phyloP scores from a whole-genome alignment of 1,140 invertebrate genomes.

The Adelges cooleyi region DNA sequence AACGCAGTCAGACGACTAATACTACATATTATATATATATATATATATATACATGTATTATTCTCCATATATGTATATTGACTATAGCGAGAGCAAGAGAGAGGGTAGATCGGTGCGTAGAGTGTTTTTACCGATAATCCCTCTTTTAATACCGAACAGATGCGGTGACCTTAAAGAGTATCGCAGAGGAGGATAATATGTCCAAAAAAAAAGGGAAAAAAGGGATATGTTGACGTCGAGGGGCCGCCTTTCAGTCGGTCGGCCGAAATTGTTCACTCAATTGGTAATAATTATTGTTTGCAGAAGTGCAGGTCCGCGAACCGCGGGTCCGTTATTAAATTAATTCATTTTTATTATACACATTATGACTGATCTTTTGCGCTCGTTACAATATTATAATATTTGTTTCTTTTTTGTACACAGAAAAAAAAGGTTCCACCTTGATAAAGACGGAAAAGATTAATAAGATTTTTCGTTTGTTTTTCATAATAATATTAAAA shows the following conservation, averaged over 20 bases:
- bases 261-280: conserved; percentile 4
- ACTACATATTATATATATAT: too few relatives aligned
- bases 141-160: conserved; percentile 24
- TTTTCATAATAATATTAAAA: conserved; percentile 9
- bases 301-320: neutral
- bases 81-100: too few relatives aligned
- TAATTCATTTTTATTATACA: neutral
- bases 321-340: neutral
- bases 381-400: neutral
- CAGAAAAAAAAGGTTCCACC: too few relatives aligned
- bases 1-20: too few relatives aligned
- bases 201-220: conserved; percentile 15
- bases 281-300: conserved; percentile 12
- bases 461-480: neutral
- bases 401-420: neutral
- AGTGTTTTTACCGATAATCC: conserved; percentile 25
- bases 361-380: too few relatives aligned
- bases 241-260: neutral
- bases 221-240: neutral
- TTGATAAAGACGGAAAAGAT: neutral
- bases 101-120: neutral
- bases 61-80: too few relatives aligned
- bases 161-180: conserved; percentile 21
- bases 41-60: too few relatives aligned
- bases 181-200: neutral